These are phyloP conservation scores for Morpho deidamia DNA, from an alignment of 2,888 invertebrate genomes.

Conservation along the genomic window DNA sequence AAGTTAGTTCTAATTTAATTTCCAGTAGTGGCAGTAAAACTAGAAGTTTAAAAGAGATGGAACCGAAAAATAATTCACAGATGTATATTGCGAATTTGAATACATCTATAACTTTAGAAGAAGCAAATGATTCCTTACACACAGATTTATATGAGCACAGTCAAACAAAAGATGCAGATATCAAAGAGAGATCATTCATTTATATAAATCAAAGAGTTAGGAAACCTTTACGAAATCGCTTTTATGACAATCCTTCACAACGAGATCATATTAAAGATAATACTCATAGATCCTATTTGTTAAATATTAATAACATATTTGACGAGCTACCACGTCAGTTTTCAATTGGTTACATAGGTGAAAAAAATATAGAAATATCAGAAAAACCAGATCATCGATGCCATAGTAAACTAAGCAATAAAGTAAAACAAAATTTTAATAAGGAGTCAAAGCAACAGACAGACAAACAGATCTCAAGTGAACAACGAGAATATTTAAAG, in stretches of 20 bases:
- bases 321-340: slow-evolving; percentile 10
- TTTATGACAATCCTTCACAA: neutral
- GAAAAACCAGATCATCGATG: neutral
- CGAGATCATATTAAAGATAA: neutral
- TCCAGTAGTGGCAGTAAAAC: slow-evolving; percentile 1
- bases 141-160: slow-evolving; percentile 40
- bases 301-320: slow-evolving; percentile 6
- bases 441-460: neutral
- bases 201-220: slow-evolving; percentile 45
- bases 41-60: neutral
- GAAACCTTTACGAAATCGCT: slow-evolving; percentile 16
- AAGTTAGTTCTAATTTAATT: neutral
- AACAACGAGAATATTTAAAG: neutral
- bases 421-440: neutral
- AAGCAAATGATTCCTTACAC: slow-evolving; percentile 22
- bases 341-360: slow-evolving; percentile 6
- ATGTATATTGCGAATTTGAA: neutral
- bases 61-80: neutral
- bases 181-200: slow-evolving; percentile 54
- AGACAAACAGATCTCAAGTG: neutral
- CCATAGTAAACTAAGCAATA: neutral
- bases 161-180: slow-evolving; percentile 35
- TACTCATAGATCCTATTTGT: neutral
- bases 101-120: neutral
- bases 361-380: slow-evolving; percentile 2